Evolutionary conservation across 2,797 vertebrate species (phyloP), one percentile per base, ranked within the genome.

Genomic region (Phalanger gymnotis): DNA sequence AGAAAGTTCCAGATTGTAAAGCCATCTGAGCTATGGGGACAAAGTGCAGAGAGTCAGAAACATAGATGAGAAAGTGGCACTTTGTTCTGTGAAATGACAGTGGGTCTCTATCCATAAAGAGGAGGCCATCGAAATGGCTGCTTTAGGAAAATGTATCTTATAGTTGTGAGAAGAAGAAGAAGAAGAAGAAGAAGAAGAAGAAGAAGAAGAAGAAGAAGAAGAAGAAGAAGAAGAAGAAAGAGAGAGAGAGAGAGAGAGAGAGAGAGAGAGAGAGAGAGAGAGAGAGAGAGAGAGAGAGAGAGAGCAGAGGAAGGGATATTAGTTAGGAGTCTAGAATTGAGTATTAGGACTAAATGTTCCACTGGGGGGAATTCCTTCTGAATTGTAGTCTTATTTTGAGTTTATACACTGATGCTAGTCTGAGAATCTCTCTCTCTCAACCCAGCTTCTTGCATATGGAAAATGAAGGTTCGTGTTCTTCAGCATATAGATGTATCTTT

Each of bases 351-450:
- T 61, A 61, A 34, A 34, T 61, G 12, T 3, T 13, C 27, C 5
- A 4, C 31, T 4, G n/a, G n/a, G n/a, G n/a, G n/a, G n/a, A n/a
- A n/a, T n/a, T 5, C 13, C 0, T 3, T 22, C 1, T 0, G 9
- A 81, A 81, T 47, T 81, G 19, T 9, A 27, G 22, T 47, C 12
- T 81, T 47, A 81, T 25, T 81, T 81, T 81, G 47, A 73, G 34
- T 73, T n/a, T n/a, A 40, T 73, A 6, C 34, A 81, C 4, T 47
- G 2, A 81, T 47, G 6, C 7, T 81, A 3, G 6, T 47, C 19
- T 81, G 22, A 81, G 22, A 81, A 81, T 47, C 22, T 4, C 40
- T 81, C 25, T 47, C 9, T 47, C 7, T 47, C n/a, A 47, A 47
- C 2, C 14, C 3, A 47, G 40, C 19, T 81, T 81, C 22, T 47